Evolutionary conservation across 2,888 invertebrate species (phyloP).

Genomic region (Asteroscopus sphinx): DNA sequence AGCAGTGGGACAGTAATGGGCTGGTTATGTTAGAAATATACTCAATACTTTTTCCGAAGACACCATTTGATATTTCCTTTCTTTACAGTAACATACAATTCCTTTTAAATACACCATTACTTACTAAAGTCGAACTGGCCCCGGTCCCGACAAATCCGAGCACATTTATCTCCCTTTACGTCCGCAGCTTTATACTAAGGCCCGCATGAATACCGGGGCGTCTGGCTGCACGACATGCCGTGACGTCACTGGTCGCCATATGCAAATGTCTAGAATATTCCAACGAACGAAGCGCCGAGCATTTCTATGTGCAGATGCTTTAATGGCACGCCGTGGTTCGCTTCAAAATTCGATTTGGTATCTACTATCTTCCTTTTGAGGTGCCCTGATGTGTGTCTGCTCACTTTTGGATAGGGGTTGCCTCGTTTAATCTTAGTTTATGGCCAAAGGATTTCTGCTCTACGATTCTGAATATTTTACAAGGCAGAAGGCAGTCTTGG

Average conservation of each 20-base stretch:
- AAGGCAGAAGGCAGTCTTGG: conserved; percentile 24
- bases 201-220: conserved; percentile 64
- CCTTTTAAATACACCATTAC: conserved; percentile 46
- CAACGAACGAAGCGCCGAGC: conserved; percentile 54
- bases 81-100: conserved; percentile 34
- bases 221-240: conserved; percentile 61
- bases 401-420: conserved; percentile 48
- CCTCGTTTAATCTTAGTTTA: conserved; percentile 51
- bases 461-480: conserved; percentile 37
- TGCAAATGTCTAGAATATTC: conserved; percentile 64
- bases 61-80: conserved; percentile 23
- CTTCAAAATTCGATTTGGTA: conserved; percentile 68
- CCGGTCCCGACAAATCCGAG: conserved; percentile 47
- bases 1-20: no score
- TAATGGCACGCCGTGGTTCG: conserved; percentile 67
- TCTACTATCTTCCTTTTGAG: conserved; percentile 63
- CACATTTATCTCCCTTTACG: conserved; percentile 56
- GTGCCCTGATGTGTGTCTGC: conserved; percentile 51
- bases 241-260: conserved; percentile 66
- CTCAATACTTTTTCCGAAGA: conserved; percentile 1
- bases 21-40: no score
- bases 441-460: conserved; percentile 37
- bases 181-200: conserved; percentile 56
- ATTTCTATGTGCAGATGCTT: conserved; percentile 67
- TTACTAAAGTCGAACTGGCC: conserved; percentile 46